A percentile compares a stretch with the other conserved stretches of the same genome.
phyloP scores from a whole-genome alignment of 2,797 vertebrate species.

The Odontamblyopus rebecca region DNA sequence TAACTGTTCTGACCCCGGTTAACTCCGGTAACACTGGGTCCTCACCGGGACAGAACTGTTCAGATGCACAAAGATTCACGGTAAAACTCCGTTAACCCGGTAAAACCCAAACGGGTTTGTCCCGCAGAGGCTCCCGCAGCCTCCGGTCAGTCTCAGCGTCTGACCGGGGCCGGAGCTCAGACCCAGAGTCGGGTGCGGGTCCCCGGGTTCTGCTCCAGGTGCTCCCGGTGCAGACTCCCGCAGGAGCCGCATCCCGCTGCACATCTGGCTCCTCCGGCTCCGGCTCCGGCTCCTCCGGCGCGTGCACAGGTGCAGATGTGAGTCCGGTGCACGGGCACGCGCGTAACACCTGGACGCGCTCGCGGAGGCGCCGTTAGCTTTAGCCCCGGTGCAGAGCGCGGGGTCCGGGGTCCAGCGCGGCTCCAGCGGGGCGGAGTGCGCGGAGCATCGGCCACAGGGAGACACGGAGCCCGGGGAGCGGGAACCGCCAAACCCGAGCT shows the following conservation, averaged over 20 bases:
- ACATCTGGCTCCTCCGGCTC: not conserved
- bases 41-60: no score
- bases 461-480: constrained; percentile 49
- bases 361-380: not conserved
- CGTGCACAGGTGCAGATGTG: not conserved
- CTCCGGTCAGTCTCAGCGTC: no score
- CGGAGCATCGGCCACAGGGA: constrained; percentile 51
- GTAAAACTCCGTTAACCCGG: no score
- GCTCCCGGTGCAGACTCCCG: not conserved
- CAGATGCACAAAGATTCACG: no score
- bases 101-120: no score
- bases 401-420: not conserved
- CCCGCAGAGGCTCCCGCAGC: no score
- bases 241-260: not conserved
- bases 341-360: constrained; percentile 2
- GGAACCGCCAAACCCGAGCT: constrained; percentile 33
- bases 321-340: not conserved
- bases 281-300: not conserved
- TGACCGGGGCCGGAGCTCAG: not conserved
- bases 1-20: no score
- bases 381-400: not conserved
- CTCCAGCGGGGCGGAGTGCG: not conserved
- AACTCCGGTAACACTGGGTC: no score
- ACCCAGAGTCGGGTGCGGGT: not conserved
- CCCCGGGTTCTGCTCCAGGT: no score